Evolutionary conservation across 2,797 vertebrate genomes (phyloP), one percentile per base, ranked within the genome.

Genomic region (Tenualosa thibaudeaui): DNA sequence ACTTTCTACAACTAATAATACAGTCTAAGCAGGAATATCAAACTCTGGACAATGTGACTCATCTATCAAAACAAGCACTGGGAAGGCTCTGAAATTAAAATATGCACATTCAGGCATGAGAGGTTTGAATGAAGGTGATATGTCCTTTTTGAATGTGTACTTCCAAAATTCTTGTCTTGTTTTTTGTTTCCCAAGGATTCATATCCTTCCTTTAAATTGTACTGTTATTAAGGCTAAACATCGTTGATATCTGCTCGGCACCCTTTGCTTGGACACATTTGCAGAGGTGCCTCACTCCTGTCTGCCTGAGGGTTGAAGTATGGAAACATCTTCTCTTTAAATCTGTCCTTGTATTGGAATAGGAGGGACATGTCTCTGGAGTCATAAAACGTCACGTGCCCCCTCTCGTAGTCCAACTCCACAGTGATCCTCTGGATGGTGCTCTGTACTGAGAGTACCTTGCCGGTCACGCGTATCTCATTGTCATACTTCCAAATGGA

Each of bases 341-440:
- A 89, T 51, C 60, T 87, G 62, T 84, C 75, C 86, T 24, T 82
- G 58, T 82, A 37, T 31, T 88, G 88, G 87, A 0, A 86, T 75
- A 90, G 87, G 51, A 31, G 86, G 82, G 31, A 82, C 82, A 19
- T 88, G 75, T 86, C 87, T 46, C 86, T 81, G 65, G 85, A 3
- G 81, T 89, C 1, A 7, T 88, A 89, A 84, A 89, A 91, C 78
- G 87, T 88, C 86, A 90, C 82, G 40, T 87, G 51, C 54, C 83
- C 87, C n/a, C 17, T 60, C 37, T 88, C 84, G 84, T 84, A 89
- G 87, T 91, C 87, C 85, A 91, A 83, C 86, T 89, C 82, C 71
- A 90, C 86, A 75, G 82, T 85, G 83, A 86, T 87, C 83, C 75
- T 89, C 81, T 85, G 82, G 10, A 82, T 88, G 84, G 51, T 86